Conservation (phyloP, 2,113 vertebrate genomes). For the Pimephales promelas region DNA sequence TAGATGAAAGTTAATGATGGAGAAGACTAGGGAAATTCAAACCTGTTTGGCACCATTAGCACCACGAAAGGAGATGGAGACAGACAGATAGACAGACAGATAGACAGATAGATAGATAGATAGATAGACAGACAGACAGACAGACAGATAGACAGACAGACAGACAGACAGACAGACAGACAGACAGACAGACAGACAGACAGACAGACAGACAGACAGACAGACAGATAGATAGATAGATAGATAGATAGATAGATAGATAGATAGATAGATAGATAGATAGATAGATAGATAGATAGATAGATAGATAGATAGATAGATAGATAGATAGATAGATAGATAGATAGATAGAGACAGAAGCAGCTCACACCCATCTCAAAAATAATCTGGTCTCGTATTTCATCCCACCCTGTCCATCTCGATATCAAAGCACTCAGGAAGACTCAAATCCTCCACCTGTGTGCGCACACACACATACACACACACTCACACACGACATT, state of each 20-base stretch:
- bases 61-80: neutral
- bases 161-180: neutral
- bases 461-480: neutral
- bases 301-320: neutral
- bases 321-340: neutral
- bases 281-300: neutral
- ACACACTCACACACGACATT: neutral
- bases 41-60: too few species aligned
- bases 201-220: neutral
- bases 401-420: neutral
- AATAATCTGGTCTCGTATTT: neutral
- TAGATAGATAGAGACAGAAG: neutral
- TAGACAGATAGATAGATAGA: neutral
- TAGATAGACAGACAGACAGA: neutral
- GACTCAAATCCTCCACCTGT: neutral
- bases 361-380: constrained; percentile 1
- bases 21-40: neutral
- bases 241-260: neutral
- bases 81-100: neutral
- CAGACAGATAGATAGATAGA: neutral
- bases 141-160: neutral
- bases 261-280: neutral
- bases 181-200: neutral
- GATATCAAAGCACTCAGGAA: neutral
- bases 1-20: neutral